Base-by-base conservation (phyloP, 2,888 invertebrate species). In the Tromatobia lineatoria region DNA sequence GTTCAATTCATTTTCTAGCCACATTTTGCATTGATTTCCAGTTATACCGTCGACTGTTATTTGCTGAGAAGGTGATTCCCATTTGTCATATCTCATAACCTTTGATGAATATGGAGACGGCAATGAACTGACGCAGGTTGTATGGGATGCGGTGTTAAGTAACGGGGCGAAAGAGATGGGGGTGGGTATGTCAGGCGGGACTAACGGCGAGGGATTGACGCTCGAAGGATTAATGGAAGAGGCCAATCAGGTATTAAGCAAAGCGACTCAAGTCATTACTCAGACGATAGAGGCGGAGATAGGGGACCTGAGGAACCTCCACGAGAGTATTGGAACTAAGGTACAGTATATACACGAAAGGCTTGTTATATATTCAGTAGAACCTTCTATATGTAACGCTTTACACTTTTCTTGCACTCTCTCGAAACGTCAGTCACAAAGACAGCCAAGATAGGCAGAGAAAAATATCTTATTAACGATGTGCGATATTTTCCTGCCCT, bases 221-320 rank as follows among this genome's bases (percentile, higher is more conserved):
- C 83, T 84, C n/a, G 82, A 86, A 29, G 75, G 82, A 79, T 75
- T 86, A 59, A 75, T 88, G 66, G 84, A 66, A 42, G 86, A 87
- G 73, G 85, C 85, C 20, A 87, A 87, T 77, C 79, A 86, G 57
- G 45, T 88, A 54, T 69, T 88, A 52, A 47, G 76, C 66, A 85
- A 82, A 80, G 74, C 78, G 50, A 82, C 87, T 29, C 78, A 87
- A 61, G 57, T 89, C 81, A 80, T 89, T 69, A 59, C 81, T 64
- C 80, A 88, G 75, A 88, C 87, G 15, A 71, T 87, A 52, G 80
- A 85, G 66, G 57, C 81, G 10, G 85, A 87, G 70, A 57, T 86
- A 23, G 80, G 74, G 3, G 82, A 87, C 54, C 25, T 85, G 29
- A 77, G 67, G 13, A 83, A 88, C 85, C 87, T 87, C 25, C 87